Conservation (phyloP, 2,113 vertebrate species). For the Pimephales promelas region DNA sequence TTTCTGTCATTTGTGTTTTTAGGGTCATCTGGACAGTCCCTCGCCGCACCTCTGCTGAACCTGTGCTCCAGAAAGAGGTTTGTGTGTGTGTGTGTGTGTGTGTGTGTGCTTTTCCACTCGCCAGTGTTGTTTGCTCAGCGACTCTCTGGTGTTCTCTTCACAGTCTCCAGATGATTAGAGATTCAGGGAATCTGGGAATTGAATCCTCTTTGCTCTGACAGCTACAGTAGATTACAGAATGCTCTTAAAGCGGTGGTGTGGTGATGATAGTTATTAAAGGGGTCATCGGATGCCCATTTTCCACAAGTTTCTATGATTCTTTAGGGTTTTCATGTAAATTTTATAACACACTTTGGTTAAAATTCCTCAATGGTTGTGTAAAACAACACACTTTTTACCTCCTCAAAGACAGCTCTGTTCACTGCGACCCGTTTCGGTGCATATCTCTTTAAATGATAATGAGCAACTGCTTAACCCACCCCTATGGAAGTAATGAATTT, state of each 20-base stretch:
- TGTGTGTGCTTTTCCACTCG: not conserved
- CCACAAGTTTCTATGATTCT: too few species aligned
- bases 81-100: too few species aligned
- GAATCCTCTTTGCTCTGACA: not conserved
- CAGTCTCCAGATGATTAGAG: conserved; percentile 28
- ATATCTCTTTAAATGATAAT: too few species aligned
- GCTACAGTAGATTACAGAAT: conserved; percentile 5
- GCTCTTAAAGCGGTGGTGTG: not conserved
- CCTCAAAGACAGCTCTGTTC: too few species aligned
- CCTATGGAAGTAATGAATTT: too few species aligned
- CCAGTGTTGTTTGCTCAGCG: conserved; percentile 23
- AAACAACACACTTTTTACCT: too few species aligned
- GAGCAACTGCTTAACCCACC: too few species aligned
- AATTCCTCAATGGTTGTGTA: too few species aligned
- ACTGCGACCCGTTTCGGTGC: too few species aligned
- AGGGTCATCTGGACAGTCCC: conserved; percentile 58
- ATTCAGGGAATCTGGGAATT: not conserved
- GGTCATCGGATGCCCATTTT: too few species aligned
- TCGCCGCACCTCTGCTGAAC: conserved; percentile 58
- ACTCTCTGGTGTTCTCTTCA: conserved; percentile 16
- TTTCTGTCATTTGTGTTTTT: conserved; percentile 9
- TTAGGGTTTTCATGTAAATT: too few species aligned
- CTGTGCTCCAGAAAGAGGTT: conserved; percentile 58
- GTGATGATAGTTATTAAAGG: not conserved
- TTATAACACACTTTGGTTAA: too few species aligned